Conservation (phyloP, 2,113 vertebrate species). For the Anser brachyrhynchus region DNA sequence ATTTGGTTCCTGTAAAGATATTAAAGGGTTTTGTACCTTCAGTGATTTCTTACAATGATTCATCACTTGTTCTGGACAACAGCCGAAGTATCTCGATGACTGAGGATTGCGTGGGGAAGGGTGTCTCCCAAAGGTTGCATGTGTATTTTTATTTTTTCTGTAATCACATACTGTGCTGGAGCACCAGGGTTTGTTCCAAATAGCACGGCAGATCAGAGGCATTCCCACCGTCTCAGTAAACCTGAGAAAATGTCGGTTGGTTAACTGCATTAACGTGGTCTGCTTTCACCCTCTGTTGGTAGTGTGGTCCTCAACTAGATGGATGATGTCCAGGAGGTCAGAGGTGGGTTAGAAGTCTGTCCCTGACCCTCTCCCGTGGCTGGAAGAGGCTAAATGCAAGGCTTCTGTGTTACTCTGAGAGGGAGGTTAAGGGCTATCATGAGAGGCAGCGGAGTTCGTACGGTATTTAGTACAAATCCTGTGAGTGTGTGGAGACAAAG, state of each 20-base stretch:
- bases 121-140: neutral
- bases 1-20: conserved; percentile 56
- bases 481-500: neutral
- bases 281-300: neutral
- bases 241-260: neutral
- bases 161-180: neutral
- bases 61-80: conserved; percentile 37
- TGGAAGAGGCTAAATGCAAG: neutral
- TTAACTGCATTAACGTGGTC: neutral
- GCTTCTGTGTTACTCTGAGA: neutral
- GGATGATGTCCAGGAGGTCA: neutral
- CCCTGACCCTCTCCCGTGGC: neutral
- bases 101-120: neutral
- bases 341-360: neutral
- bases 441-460: neutral
- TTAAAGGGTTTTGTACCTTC: conserved; percentile 34
- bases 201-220: neutral
- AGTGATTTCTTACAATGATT: neutral
- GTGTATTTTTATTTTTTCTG: neutral
- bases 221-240: neutral
- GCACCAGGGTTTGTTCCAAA: neutral
- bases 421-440: neutral
- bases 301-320: neutral
- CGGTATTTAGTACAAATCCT: neutral
- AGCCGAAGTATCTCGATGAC: conserved; percentile 14